Evolutionary conservation across 2,888 invertebrate species (phyloP), one percentile per base, ranked within the genome.

Genomic region (Sarcophaga carnaria): DNA sequence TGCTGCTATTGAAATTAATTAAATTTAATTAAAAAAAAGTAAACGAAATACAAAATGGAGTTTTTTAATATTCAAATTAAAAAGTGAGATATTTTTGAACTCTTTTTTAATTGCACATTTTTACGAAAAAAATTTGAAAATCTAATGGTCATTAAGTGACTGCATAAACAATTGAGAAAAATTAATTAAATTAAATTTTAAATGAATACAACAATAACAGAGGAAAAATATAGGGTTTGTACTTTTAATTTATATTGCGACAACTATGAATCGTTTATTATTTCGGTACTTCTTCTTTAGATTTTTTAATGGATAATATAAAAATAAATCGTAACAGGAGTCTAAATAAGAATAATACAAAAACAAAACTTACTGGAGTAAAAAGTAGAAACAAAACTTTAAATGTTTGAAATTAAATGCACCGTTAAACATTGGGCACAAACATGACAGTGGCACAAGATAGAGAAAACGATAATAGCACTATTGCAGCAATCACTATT

Each of bases 401-500:
- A 72, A 77, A 67, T 71, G 37, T 27, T 54, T 25, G 66, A 77
- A 83, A 83, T 77, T 83, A 78, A 78, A 83, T 72, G 78, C 72
- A 72, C 62, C 22, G 67, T 78, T 78, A 72, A 83, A 17, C 75
- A 82, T 60, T n/a, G 71, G 66, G 63, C 77, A 71, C 59, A 77
- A 64, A 67, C 27, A 54, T 5, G 64, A 83, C 66, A 72, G 72
- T 78, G 47, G 76, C 4, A 37, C 37, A 8, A 37, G 2, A 37
- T 37, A 37, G 37, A 37, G 37, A 37, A 10, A 37, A 37, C 8
- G 37, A 37, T 37, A 37, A 27, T 27, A 25, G 4, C 25, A 25
- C 25, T 22, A 22, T 22, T 22, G 22, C 22, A 22, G 1, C 22
- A 22, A 22, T 22, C 22, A 22, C 22, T 22, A 22, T 22, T 22